phyloP scores from a whole-genome alignment of 2,888 invertebrate genomes.

The Portevinia maculata region DNA sequence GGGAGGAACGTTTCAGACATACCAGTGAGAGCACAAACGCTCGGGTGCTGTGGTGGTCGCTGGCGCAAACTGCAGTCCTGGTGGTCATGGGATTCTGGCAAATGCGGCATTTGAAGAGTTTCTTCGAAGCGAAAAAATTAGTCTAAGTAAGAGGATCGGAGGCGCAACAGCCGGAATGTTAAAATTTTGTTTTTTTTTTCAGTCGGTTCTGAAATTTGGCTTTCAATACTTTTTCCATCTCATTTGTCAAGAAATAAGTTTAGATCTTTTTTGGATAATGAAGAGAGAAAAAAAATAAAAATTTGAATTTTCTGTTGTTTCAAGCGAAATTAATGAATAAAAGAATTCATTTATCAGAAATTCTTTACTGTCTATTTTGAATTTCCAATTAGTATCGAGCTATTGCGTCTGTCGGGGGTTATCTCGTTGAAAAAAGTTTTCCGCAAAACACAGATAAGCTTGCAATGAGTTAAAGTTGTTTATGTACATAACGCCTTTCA shows the following conservation, averaged over 20 bases:
- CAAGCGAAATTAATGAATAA: constrained; percentile 53
- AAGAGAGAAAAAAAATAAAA: constrained; percentile 13
- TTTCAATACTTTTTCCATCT: constrained; percentile 17
- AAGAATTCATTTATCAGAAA: constrained; percentile 43
- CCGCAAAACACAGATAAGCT: too few relatives aligned
- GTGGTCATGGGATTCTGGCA: constrained; percentile 98
- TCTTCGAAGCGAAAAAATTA: constrained; percentile 99
- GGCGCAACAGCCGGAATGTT: constrained; percentile 17
- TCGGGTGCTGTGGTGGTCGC: constrained; percentile 97
- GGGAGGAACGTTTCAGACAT: constrained; percentile 98
- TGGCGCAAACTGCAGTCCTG: constrained; percentile 95
- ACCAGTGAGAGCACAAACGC: constrained; percentile 99
- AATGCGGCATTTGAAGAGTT: constrained; percentile 99
- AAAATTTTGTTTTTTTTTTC: constrained; percentile 30
- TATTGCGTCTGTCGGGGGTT: constrained; percentile 6
- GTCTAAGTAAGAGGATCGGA: constrained; percentile 85
- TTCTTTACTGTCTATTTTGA: background rate
- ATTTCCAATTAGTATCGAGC: background rate
- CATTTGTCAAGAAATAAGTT: constrained; percentile 10
- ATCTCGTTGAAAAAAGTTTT: constrained; percentile 26
- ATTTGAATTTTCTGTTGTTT: constrained; percentile 36
- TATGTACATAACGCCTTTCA: too few relatives aligned
- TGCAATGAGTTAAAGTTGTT: background rate
- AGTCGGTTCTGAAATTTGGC: constrained; percentile 13
- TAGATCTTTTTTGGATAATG: constrained; percentile 13